A percentile compares a stretch with the other conserved stretches of the same genome.
Evolutionary conservation across 2,888 invertebrate genomes (phyloP).

Genomic region (Caenorhabditis japonica): DNA sequence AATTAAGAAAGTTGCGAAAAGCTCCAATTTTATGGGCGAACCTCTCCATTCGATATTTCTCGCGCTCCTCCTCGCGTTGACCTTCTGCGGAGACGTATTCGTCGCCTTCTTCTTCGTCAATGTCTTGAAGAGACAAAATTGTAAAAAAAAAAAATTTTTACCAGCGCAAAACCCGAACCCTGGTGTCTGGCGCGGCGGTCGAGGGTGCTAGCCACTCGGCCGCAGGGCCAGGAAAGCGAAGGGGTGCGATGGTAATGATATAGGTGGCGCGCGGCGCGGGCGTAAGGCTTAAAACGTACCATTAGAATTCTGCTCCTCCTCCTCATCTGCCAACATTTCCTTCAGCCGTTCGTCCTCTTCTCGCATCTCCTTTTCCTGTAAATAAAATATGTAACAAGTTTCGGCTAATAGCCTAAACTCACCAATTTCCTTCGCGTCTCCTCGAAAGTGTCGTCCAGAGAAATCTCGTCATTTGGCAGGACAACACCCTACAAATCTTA

Average conservation of each 20-base stretch:
- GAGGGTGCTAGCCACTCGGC: no score
- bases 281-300: no score
- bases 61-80: slow-evolving; percentile 44
- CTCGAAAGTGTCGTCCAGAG: slow-evolving; percentile 56
- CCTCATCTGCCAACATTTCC: slow-evolving; percentile 60
- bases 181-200: no score
- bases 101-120: slow-evolving; percentile 29
- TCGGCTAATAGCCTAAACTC: neutral
- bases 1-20: neutral
- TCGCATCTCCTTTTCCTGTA: slow-evolving; percentile 56
- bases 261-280: no score
- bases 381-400: slow-evolving; percentile 17
- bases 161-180: no score
- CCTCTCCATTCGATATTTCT: slow-evolving; percentile 47
- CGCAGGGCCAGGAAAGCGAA: no score
- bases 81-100: slow-evolving; percentile 42
- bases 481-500: slow-evolving; percentile 43
- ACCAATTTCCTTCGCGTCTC: slow-evolving; percentile 56
- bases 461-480: slow-evolving; percentile 37
- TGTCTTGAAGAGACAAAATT: no score
- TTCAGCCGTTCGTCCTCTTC: slow-evolving; percentile 58
- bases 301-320: slow-evolving; percentile 49
- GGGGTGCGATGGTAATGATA: no score
- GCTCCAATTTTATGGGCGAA: no score
- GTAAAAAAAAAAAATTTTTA: no score